phyloP scores from a whole-genome alignment of 2,888 invertebrate species.

The Sarcophaga rosellei region DNA sequence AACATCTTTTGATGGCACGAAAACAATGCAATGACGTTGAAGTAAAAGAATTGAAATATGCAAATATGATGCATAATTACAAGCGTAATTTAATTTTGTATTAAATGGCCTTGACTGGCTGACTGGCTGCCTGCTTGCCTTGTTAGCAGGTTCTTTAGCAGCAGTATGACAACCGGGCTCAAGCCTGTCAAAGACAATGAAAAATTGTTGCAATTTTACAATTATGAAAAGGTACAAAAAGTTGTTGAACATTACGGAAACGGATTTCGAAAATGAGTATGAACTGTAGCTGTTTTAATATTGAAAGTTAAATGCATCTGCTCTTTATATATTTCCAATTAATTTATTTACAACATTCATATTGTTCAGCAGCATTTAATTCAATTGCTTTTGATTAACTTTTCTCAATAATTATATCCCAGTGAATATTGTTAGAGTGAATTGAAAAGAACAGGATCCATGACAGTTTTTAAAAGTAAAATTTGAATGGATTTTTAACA shows the following conservation, averaged over 20 bases:
- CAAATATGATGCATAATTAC: slow-evolving; percentile 51
- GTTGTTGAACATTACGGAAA: background rate
- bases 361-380: slow-evolving; percentile 29
- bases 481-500: too few relatives aligned
- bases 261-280: slow-evolving; percentile 12
- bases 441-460: too few relatives aligned
- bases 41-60: slow-evolving; percentile 36
- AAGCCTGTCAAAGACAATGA: background rate
- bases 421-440: too few relatives aligned
- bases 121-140: background rate
- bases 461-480: too few relatives aligned
- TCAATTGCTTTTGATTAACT: slow-evolving; percentile 14
- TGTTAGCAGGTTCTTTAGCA: too few relatives aligned
- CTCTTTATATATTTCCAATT: slow-evolving; percentile 12
- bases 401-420: background rate
- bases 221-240: slow-evolving; percentile 4
- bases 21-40: background rate
- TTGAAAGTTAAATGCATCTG: background rate
- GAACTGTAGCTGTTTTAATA: background rate
- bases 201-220: too few relatives aligned
- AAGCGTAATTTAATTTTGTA: slow-evolving; percentile 18
- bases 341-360: background rate
- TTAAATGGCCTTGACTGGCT: slow-evolving; percentile 12
- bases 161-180: background rate
- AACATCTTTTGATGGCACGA: slow-evolving; percentile 44